Conservation (phyloP, 2,113 vertebrate species). For the Spheniscus mendiculus region DNA sequence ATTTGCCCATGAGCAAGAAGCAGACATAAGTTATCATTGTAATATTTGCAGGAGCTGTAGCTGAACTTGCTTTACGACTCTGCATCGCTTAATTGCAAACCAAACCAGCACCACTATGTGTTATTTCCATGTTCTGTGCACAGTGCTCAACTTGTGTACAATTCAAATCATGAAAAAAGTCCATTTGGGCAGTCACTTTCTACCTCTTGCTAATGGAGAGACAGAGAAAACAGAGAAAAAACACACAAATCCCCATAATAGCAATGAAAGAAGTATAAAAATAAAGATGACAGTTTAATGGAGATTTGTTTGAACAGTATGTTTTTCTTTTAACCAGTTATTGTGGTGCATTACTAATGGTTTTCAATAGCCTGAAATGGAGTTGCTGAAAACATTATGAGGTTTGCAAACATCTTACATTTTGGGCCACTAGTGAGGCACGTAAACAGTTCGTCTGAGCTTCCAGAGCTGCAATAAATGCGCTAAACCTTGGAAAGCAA, state of each 20-base stretch:
- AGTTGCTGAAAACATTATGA: not conserved
- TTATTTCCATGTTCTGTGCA: not conserved
- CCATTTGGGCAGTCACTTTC: not conserved
- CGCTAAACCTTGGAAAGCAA: not conserved
- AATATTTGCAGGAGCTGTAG: not conserved
- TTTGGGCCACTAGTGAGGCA: not conserved
- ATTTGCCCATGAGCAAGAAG: not conserved
- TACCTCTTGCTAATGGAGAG: not conserved
- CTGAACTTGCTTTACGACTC: not conserved
- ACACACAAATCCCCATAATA: not conserved
- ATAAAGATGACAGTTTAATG: constrained; percentile 26
- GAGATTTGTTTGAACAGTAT: constrained; percentile 21
- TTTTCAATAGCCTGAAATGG: constrained; percentile 19
- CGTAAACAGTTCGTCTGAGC: not conserved
- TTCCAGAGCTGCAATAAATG: not conserved
- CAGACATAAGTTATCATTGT: not conserved
- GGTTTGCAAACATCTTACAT: not conserved
- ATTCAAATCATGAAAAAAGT: not conserved
- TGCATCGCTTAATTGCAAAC: not conserved
- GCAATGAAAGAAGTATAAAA: constrained; percentile 9
- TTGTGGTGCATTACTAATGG: constrained; percentile 12
- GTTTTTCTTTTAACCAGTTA: constrained; percentile 40
- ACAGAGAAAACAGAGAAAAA: not conserved
- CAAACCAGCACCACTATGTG: not conserved
- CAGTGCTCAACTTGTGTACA: not conserved